A percentile compares a stretch with the other conserved stretches of the same genome.
Conservation (phyloP, 2,888 invertebrate genomes). For the Clistopyga incitator region DNA sequence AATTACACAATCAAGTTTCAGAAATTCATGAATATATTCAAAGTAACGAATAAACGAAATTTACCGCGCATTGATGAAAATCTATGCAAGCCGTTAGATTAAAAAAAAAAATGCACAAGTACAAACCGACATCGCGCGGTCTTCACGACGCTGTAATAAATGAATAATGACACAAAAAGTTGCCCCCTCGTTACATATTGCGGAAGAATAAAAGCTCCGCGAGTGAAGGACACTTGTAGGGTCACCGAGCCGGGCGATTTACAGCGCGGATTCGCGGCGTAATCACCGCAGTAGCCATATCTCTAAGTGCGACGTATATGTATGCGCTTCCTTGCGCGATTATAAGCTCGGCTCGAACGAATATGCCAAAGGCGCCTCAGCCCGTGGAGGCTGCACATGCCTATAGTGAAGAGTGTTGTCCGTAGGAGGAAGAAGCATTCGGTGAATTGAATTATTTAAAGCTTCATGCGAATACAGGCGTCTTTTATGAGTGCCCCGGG, state of each 20-base stretch:
- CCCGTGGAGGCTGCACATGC: constrained; percentile 14
- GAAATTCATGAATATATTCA: too few species aligned
- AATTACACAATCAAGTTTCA: too few species aligned
- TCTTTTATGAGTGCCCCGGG: constrained; percentile 79
- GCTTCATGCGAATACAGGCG: constrained; percentile 79
- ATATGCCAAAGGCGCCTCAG: constrained; percentile 19
- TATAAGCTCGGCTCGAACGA: constrained; percentile 30
- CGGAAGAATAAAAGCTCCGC: constrained; percentile 16
- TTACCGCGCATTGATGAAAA: too few species aligned
- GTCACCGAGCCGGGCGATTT: background rate
- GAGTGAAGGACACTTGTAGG: constrained; percentile 27
- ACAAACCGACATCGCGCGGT: background rate
- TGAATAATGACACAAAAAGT: constrained; percentile 4
- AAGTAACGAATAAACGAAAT: too few species aligned
- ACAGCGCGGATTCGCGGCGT: constrained; percentile 1
- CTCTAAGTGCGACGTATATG: background rate
- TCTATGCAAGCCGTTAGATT: too few species aligned
- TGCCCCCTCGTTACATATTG: background rate
- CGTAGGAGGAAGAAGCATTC: constrained; percentile 74
- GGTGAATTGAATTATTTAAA: constrained; percentile 83
- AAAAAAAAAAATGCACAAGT: too few species aligned
- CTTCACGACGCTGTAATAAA: background rate
- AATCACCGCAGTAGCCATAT: constrained; percentile 37
- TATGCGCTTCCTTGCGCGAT: constrained; percentile 22
- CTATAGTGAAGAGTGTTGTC: constrained; percentile 26